These are phyloP conservation scores for Napeogenes sylphis DNA, from an alignment of 2,888 invertebrate species.

Conservation along the genomic window DNA sequence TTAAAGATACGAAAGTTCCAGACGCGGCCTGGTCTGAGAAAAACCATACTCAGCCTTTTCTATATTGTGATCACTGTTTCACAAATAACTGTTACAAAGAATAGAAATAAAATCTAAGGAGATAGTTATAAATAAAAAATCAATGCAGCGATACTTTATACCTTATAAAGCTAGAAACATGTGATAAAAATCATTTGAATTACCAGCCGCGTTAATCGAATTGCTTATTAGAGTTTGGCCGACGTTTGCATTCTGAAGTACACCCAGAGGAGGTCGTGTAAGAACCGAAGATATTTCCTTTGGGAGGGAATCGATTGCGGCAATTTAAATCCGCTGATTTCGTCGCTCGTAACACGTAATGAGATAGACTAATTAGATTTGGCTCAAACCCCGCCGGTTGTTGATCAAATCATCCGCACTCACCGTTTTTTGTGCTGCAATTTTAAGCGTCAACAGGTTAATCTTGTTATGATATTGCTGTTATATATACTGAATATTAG, in stretches of 20 bases:
- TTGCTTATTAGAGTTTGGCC: slow-evolving; percentile 25
- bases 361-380: slow-evolving; percentile 61
- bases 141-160: no score
- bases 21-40: no score
- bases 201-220: slow-evolving; percentile 19
- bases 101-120: no score
- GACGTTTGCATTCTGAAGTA: slow-evolving; percentile 21
- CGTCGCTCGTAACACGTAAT: slow-evolving; percentile 52
- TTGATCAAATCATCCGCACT: slow-evolving; percentile 13
- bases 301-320: slow-evolving; percentile 46
- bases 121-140: no score
- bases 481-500: no score
- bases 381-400: slow-evolving; percentile 37
- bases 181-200: slow-evolving; percentile 13
- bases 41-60: no score
- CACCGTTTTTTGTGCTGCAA: not conserved
- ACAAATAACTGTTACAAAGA: no score
- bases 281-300: slow-evolving; percentile 30
- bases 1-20: no score
- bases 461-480: not conserved
- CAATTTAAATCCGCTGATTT: slow-evolving; percentile 60
- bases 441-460: not conserved
- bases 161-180: no score
- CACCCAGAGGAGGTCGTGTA: slow-evolving; percentile 27
- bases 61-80: no score